Evolutionary conservation across 1,140 invertebrate genomes (phyloP).

Genomic region (Zaprionus vittiger): DNA sequence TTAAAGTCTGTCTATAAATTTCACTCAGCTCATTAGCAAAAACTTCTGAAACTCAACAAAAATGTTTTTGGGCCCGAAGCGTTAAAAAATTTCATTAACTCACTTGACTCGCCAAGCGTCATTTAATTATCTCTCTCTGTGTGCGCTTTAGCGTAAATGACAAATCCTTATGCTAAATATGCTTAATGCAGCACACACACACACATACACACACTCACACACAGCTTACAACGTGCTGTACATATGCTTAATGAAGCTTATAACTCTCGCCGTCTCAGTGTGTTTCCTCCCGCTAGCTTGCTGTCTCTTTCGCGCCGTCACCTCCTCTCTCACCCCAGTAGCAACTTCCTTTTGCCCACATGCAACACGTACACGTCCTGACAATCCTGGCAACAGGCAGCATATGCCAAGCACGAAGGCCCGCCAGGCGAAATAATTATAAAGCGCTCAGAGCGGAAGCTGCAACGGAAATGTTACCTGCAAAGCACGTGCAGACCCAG

Average conservation of each 20-base stretch:
- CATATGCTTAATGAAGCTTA: slow-evolving; percentile 84
- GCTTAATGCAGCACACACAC: slow-evolving; percentile 75
- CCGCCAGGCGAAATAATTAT: slow-evolving; percentile 82
- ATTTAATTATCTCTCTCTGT: slow-evolving; percentile 77
- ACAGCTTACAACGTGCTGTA: slow-evolving; percentile 76
- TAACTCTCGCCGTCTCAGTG: slow-evolving; percentile 70
- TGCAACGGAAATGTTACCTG: slow-evolving; percentile 83
- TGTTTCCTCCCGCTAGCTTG: background rate
- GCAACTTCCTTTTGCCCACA: slow-evolving; percentile 34
- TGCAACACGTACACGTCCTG: slow-evolving; percentile 78
- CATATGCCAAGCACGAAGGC: slow-evolving; percentile 79
- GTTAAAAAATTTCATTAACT: slow-evolving; percentile 77
- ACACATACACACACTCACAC: slow-evolving; percentile 23
- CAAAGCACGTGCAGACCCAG: slow-evolving; percentile 71
- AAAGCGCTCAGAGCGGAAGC: slow-evolving; percentile 81
- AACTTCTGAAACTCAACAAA: slow-evolving; percentile 3
- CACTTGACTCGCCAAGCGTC: slow-evolving; percentile 57
- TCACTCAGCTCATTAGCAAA: slow-evolving; percentile 20
- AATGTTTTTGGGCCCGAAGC: slow-evolving; percentile 35
- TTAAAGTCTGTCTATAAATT: background rate
- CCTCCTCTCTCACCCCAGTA: background rate
- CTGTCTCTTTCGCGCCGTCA: background rate
- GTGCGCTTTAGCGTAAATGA: slow-evolving; percentile 74
- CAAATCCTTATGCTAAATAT: slow-evolving; percentile 84
- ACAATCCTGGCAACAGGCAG: slow-evolving; percentile 81